Evolutionary conservation across 2,888 invertebrate genomes (phyloP), one percentile per base, ranked within the genome.

Genomic region (Teleiodes luculella): DNA sequence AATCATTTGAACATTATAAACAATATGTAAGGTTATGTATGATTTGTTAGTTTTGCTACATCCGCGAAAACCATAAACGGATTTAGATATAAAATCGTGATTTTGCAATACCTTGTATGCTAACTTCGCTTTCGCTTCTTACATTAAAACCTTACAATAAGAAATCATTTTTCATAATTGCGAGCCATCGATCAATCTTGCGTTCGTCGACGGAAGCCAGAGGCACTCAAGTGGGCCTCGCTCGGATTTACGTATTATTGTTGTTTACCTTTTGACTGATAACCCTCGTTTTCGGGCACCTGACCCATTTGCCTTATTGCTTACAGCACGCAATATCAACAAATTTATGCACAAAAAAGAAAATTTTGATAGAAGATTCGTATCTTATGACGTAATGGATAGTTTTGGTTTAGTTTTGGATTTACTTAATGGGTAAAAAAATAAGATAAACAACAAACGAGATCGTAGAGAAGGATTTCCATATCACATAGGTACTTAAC

Each of bases 91-190:
- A 5, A 11, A 5, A 5, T 11, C 33, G 33, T 33, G 10, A 6
- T 4, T 4, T 24, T 24, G 24, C 24, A 24, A 24, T 6, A 24
- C 6, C 24, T 33, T 5, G n/a, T 6, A 3, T 33, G n/a, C 10
- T 33, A 11, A 2, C 3, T 28, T n/a, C 43, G 43, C 48, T 48
- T 0, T 14, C 35, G 13, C 48, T 16, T 35, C 11, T 20, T 11
- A 48, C 18, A 41, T 45, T 30, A 31, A n/a, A 13, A 47, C 47
- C 33, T 18, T 18, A 62, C 67, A 74, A 74, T 72, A 70, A 66
- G 68, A 79, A 84, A 83, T 83, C 80, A 86, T 86, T 85, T 85
- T 84, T 86, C 85, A 86, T 85, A 86, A 86, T 86, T 80, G 80
- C 76, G 76, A 76, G 67, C 67, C 66, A 64, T 68, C 84, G 73